These are phyloP conservation scores for Hippocampus guttulatus DNA, from an alignment of 2,113 vertebrate species.

Conservation along the genomic window DNA sequence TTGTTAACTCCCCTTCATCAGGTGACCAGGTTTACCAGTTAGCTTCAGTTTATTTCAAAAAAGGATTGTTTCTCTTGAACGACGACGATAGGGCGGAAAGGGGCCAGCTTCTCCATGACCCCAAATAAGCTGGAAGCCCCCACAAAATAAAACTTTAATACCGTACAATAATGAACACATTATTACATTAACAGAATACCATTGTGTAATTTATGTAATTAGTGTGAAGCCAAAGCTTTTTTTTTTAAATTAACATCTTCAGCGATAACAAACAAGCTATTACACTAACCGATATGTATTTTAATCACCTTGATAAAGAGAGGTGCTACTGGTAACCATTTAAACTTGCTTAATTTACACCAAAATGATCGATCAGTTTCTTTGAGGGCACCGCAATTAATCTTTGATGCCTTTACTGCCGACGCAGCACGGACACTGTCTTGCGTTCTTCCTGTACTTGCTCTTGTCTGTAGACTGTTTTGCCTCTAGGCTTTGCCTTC, in stretches of 20 bases:
- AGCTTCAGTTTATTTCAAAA: background rate
- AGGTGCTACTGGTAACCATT: background rate
- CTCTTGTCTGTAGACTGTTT: background rate
- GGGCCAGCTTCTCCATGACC: background rate
- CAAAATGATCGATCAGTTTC: background rate
- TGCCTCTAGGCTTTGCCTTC: slow-evolving; percentile 1
- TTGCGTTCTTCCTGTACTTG: background rate
- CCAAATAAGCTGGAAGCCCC: background rate
- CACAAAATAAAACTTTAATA: background rate
- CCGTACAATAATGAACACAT: background rate
- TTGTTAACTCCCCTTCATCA: background rate
- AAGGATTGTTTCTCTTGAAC: background rate
- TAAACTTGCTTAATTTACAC: background rate
- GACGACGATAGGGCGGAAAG: background rate
- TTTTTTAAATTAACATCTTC: background rate
- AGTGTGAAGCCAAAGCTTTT: background rate
- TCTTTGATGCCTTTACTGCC: background rate
- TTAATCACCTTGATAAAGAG: background rate
- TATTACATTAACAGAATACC: background rate
- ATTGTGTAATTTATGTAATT: background rate
- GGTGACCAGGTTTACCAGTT: background rate
- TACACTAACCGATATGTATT: background rate
- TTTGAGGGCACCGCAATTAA: background rate
- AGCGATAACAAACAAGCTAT: background rate
- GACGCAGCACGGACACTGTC: slow-evolving; percentile 2